These are phyloP conservation scores for Polia nebulosa DNA, from an alignment of 2,888 invertebrate species.

Conservation along the genomic window DNA sequence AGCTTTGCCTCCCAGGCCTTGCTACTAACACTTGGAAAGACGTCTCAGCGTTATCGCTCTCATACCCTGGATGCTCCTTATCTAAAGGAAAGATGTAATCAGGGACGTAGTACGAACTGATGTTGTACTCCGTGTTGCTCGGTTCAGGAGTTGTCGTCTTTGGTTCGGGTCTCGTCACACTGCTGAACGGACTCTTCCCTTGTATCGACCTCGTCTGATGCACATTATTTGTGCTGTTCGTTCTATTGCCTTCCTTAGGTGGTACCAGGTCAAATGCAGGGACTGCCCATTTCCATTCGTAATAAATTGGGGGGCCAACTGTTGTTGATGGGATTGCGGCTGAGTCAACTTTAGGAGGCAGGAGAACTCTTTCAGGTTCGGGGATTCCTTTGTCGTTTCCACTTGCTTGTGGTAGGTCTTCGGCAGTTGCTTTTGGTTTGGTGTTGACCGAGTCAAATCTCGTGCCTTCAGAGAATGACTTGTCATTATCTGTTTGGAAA, in stretches of 20 bases:
- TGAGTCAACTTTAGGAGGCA: conserved; percentile 90
- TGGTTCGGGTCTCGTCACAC: conserved; percentile 77
- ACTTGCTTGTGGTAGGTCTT: conserved; percentile 37
- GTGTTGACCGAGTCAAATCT: conserved; percentile 80
- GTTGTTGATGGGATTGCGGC: conserved; percentile 86
- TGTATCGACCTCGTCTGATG: conserved; percentile 72
- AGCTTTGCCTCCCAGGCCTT: conserved; percentile 83
- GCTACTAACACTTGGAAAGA: conserved; percentile 92
- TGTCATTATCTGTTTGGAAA: conserved; percentile 76
- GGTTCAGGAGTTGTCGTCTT: conserved; percentile 74
- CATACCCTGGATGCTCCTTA: conserved; percentile 91
- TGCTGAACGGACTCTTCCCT: conserved; percentile 81
- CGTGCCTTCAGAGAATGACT: conserved; percentile 71
- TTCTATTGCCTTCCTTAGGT: conserved; percentile 87
- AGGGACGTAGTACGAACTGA: conserved; percentile 91
- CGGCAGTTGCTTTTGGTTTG: conserved; percentile 70
- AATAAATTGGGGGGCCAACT: conserved; percentile 92
- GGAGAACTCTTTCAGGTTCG: conserved; percentile 80
- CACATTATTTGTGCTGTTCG: conserved; percentile 68
- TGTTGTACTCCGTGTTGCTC: conserved; percentile 89
- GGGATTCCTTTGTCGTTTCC: conserved; percentile 61
- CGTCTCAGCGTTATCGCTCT: conserved; percentile 89
- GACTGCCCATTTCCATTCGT: conserved; percentile 93
- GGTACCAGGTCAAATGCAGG: conserved; percentile 91
- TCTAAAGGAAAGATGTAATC: conserved; percentile 92